Conservation (phyloP, 2,113 vertebrate species). For the Camelus bactrianus region DNA sequence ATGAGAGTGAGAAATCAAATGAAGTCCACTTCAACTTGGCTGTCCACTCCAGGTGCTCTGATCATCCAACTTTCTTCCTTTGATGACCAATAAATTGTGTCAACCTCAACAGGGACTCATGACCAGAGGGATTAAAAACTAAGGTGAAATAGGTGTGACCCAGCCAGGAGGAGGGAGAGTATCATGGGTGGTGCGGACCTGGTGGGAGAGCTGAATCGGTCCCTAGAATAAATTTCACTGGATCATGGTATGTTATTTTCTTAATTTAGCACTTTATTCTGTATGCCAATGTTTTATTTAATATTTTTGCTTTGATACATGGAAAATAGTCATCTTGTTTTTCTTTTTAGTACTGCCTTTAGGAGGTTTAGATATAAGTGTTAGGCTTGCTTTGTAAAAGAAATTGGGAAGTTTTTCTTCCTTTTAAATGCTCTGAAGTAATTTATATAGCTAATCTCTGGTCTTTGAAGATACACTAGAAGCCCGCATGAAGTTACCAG, state of each 20-base stretch:
- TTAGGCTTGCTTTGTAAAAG: background rate
- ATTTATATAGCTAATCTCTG: background rate
- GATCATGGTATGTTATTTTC: background rate
- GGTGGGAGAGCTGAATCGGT: no score
- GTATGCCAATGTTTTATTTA: background rate
- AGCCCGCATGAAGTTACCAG: background rate
- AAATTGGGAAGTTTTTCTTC: background rate
- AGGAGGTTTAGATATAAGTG: background rate
- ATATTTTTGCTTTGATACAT: background rate
- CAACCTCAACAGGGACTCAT: background rate
- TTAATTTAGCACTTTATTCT: background rate
- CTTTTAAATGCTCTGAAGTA: background rate
- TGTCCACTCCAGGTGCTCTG: background rate
- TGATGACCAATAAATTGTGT: background rate
- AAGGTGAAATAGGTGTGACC: background rate
- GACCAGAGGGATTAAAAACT: background rate
- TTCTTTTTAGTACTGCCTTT: background rate
- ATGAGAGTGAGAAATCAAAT: background rate
- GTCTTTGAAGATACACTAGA: background rate
- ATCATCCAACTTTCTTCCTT: background rate
- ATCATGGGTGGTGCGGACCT: accelerated
- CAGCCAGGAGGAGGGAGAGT: background rate
- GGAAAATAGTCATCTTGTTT: background rate
- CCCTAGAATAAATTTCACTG: background rate
- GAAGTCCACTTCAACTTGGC: background rate